Base-by-base conservation (phyloP, 1,140 invertebrate genomes). In the Atta texana region DNA sequence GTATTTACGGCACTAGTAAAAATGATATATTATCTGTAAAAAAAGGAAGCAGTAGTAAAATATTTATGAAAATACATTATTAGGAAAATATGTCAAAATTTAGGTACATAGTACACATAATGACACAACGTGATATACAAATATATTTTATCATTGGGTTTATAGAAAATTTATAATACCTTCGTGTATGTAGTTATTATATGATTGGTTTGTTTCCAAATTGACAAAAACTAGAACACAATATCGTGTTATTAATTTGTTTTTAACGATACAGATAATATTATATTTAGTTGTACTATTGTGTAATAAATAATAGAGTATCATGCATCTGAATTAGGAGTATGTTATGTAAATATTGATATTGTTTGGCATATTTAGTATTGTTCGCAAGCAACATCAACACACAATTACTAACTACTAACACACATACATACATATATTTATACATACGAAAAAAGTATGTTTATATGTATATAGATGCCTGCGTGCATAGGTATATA, bases 11-110 rank as follows among this genome's bases (percentile, higher is more conserved):
- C 53, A 75, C 53, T 53, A 71, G 49, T 59, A 71, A 81, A 24
- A 18, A 63, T 74, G 24, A 84, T 49, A 63, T 68, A 75, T 75
- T 84, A 84, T 24, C 55, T 84, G 69, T 84, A 61, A 82, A 84
- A 82, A 81, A 31, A 75, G 24, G 18, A 72, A 74, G n/a, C 55
- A 34, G 68, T 84, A 84, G 80, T 63, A 7, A 84, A 84, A 84
- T 84, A 61, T 74, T 74, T 59, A 61, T 55, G 28, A 31, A 61
- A 84, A 84, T n/a, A 84, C 24, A 82, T 28, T 84, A 61, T 84
- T 75, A 74, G 71, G 71, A 63, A 72, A 74, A 44, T 75, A 74
- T 51, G 69, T 75, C 80, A 61, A 75, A 84, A 84, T 74, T 84
- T 74, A 84, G 80, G 7, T 84, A 61, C 18, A 63, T 81, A 81